Evolutionary conservation across 2,797 vertebrate species (phyloP).

Genomic region (Nyctalus aviator): DNA sequence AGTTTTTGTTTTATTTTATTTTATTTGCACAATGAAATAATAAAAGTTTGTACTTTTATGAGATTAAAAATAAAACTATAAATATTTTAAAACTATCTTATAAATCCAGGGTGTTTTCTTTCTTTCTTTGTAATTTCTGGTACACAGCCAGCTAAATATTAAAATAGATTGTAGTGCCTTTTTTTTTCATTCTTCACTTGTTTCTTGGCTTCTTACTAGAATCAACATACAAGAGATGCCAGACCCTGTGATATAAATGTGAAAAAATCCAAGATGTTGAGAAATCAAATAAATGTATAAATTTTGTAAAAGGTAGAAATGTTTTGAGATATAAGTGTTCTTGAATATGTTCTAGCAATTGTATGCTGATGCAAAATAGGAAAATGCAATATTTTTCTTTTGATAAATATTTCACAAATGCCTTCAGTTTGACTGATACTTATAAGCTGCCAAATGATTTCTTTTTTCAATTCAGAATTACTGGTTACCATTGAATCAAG

Average conservation of each 20-base stretch:
- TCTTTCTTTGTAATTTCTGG: background rate
- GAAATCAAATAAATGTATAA: background rate
- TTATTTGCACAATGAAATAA: slow-evolving; percentile 28
- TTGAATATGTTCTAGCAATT: background rate
- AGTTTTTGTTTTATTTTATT: background rate
- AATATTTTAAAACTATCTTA: background rate
- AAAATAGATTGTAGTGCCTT: background rate
- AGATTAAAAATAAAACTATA: slow-evolving; percentile 37
- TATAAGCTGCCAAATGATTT: background rate
- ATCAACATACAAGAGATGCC: background rate
- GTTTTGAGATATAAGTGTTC: background rate
- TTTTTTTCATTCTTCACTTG: background rate
- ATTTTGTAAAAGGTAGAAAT: background rate
- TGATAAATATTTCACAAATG: background rate
- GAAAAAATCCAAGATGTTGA: background rate
- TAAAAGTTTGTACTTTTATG: background rate
- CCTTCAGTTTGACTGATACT: background rate
- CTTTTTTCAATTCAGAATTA: slow-evolving; percentile 42
- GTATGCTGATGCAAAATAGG: background rate
- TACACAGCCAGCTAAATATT: background rate
- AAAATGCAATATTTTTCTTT: slow-evolving; percentile 24
- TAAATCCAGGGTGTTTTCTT: background rate
- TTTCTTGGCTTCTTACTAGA: background rate
- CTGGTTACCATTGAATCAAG: background rate
- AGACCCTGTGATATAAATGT: background rate